A percentile compares a stretch with the other conserved stretches of the same genome.
Conservation (phyloP, 2,797 vertebrate genomes). For the Poeciliopsis paucimaculata region DNA sequence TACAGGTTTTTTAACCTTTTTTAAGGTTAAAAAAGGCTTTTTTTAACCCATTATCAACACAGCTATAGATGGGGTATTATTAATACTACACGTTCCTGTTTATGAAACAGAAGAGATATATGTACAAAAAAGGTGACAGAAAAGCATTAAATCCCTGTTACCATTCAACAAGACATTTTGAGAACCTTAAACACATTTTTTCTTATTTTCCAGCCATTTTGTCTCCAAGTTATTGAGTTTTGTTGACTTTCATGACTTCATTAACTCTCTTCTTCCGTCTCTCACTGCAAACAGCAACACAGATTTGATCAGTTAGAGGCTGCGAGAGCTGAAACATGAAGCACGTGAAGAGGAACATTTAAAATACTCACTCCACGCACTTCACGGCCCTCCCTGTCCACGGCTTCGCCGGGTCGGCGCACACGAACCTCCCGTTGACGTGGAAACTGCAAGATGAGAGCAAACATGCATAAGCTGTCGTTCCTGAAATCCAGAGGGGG, state of each 20-base stretch:
- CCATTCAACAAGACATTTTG: not conserved
- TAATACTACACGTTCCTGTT: conserved; percentile 65
- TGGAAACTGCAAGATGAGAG: conserved; percentile 68
- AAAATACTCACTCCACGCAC: conserved; percentile 66
- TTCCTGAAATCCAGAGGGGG: not conserved
- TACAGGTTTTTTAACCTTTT: too few species aligned
- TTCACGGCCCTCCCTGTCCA: conserved; percentile 41
- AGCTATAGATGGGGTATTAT: conserved; percentile 27
- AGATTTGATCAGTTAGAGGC: not conserved
- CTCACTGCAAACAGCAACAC: conserved; percentile 26
- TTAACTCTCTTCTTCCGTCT: fast-evolving
- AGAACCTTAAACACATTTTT: not conserved
- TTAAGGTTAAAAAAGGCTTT: too few species aligned
- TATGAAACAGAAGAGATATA: conserved; percentile 64
- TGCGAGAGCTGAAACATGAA: fast-evolving
- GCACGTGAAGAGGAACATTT: not conserved
- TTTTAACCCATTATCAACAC: not conserved
- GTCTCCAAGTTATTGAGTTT: not conserved
- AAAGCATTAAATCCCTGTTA: not conserved
- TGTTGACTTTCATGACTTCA: fast-evolving
- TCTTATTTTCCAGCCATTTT: not conserved
- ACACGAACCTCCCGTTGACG: conserved; percentile 43
- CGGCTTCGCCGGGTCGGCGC: conserved; percentile 50
- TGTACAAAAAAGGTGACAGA: not conserved
- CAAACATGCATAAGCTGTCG: not conserved